Percentiles rank a stretch among this genome's conserved stretches.
phyloP scores from a whole-genome alignment of 92 coral and sea anemone species.

The Parazoanthus darwini region DNA sequence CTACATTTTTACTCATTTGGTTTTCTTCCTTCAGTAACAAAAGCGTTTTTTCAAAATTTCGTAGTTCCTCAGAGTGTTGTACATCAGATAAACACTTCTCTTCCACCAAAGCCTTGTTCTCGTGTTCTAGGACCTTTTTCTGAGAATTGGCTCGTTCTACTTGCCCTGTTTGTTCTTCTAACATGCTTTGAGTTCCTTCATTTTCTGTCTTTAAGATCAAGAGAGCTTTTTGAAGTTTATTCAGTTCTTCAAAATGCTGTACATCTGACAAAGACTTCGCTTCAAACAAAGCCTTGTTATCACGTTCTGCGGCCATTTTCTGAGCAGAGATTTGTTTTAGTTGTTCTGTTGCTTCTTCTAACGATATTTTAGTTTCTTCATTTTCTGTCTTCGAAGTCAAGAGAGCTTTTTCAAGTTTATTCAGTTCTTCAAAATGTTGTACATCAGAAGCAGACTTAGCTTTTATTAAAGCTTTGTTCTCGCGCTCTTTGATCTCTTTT shows the following conservation, averaged over 20 bases:
- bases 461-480: slow-evolving; percentile 16
- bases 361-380: slow-evolving; percentile 11
- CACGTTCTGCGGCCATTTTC: slow-evolving; percentile 31
- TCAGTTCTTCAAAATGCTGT: slow-evolving; percentile 34
- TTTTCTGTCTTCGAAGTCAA: not conserved
- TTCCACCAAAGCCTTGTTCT: slow-evolving; percentile 39
- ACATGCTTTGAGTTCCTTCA: not conserved
- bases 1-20: not conserved
- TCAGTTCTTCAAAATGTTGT: not conserved
- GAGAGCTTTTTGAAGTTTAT: slow-evolving; percentile 46
- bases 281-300: slow-evolving; percentile 31
- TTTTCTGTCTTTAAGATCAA: slow-evolving; percentile 38
- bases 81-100: slow-evolving; percentile 32
- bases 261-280: slow-evolving; percentile 36
- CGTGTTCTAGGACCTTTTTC: slow-evolving; percentile 25
- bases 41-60: slow-evolving; percentile 37
- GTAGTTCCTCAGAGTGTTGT: slow-evolving; percentile 19
- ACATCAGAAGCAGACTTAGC: slow-evolving; percentile 21
- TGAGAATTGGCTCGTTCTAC: slow-evolving; percentile 28
- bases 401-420: slow-evolving; percentile 11
- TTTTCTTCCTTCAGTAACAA: slow-evolving; percentile 38
- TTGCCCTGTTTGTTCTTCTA: slow-evolving; percentile 20
- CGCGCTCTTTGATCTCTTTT: not conserved
- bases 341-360: slow-evolving; percentile 16
- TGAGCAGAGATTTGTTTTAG: slow-evolving; percentile 28